A percentile compares a stretch with the other conserved stretches of the same genome.
Evolutionary conservation across 2,113 vertebrate genomes (phyloP).

Genomic region (Corythornis madagascariensis): DNA sequence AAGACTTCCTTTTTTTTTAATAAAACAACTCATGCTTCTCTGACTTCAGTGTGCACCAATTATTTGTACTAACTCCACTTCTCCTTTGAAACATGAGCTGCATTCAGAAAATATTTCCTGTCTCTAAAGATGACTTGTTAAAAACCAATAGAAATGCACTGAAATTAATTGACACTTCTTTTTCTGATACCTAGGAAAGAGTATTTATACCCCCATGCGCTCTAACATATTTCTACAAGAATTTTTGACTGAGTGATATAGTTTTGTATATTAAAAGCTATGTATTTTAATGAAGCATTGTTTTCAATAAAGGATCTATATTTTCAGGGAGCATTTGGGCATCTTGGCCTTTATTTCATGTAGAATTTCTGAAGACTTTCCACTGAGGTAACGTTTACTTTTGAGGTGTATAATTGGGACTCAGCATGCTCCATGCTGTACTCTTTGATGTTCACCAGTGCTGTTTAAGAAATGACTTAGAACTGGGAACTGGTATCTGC

Average conservation of each 20-base stretch:
- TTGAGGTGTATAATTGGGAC: constrained; percentile 71
- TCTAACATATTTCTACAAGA: not conserved
- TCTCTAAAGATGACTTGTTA: constrained; percentile 9
- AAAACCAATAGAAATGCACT: not conserved
- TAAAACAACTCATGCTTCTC: not conserved
- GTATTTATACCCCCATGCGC: not conserved
- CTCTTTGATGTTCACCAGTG: constrained; percentile 69
- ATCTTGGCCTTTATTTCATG: constrained; percentile 52
- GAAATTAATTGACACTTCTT: constrained; percentile 23
- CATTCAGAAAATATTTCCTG: not conserved
- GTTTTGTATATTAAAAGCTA: not conserved
- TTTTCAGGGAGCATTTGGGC: constrained; percentile 37
- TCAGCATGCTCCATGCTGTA: constrained; percentile 48
- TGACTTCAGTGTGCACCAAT: not conserved
- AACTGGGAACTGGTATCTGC: constrained; percentile 51
- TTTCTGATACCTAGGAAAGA: not conserved
- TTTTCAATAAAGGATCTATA: not conserved
- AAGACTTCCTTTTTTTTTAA: not conserved
- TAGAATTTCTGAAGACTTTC: constrained; percentile 64
- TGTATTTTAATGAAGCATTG: not conserved
- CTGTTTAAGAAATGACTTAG: constrained; percentile 69
- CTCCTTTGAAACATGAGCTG: not conserved
- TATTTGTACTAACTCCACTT: constrained; percentile 25
- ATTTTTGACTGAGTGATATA: not conserved
- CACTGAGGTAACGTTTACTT: constrained; percentile 68